Base-by-base conservation (phyloP, 2,113 vertebrate species). In the Amphiprion percula region DNA sequence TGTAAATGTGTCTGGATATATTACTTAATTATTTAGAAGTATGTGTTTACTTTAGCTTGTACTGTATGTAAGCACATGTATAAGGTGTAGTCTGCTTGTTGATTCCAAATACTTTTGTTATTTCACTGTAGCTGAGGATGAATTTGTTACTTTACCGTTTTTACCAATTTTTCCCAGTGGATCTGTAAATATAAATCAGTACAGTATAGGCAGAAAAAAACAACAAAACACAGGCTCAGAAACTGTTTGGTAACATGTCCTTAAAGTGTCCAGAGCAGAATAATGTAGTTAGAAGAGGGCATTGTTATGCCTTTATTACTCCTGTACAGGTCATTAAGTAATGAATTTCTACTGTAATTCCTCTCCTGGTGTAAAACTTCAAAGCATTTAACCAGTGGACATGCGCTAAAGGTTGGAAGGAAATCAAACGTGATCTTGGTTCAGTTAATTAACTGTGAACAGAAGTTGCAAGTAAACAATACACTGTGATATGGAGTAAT, bases 311-410 rank as follows among this genome's bases (percentile, higher is more conserved):
- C 23, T 56, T 66, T 69, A 55, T 39, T 54, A 17, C 37, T 60
- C 28, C 37, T 24, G 15, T n/a, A 55, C 0, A 9, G 82, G 10
- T 61, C 76, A 60, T 19, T 55, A 10, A 66, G 54, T 76, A 79
- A 64, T 33, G 24, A 83, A 24, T 55, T 14, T 71, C 47, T 50
- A 5, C 66, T 79, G 49, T 67, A 58, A 62, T 76, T 50, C 39
- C 21, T 47, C n/a, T 46, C 24, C 54, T 41, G 52, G 62, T 16
- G n/a, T 69, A 39, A 52, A 53, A 54, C 15, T 37, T 67, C 11
- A 2, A 5, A 61, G 10, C 49, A 47, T 49, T 24, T 68, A 67
- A 70, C 28, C 33, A 64, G 63, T 4, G 39, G 26, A 37, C 9
- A 26, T 28, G 41, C 10, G 59, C 28, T 62, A 3, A 44, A 15